Evolutionary conservation across 1,140 invertebrate species (phyloP).

Genomic region (Caerostris extrusa): DNA sequence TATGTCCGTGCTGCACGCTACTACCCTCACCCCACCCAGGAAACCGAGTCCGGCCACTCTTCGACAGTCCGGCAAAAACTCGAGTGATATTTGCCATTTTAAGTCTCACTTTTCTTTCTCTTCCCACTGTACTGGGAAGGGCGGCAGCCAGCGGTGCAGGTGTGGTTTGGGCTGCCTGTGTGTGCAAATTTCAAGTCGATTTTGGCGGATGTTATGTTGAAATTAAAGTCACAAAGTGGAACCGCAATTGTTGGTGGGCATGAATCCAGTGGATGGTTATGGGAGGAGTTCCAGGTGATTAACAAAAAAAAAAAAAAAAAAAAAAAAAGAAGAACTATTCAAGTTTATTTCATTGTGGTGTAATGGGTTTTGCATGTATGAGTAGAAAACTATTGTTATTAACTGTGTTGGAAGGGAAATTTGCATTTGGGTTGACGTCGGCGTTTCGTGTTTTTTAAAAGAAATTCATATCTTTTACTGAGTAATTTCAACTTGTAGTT

Average conservation of each 20-base stretch:
- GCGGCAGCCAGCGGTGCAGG: constrained; percentile 34
- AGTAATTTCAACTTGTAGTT: too few relatives aligned
- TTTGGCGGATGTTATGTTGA: constrained; percentile 1
- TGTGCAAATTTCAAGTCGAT: background rate
- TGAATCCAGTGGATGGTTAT: background rate
- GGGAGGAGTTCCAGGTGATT: background rate
- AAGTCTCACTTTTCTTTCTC: background rate
- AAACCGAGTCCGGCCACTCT: background rate
- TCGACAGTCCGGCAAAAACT: constrained; percentile 36
- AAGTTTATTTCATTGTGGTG: background rate
- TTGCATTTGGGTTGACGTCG: background rate
- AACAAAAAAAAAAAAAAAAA: background rate
- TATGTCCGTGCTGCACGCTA: constrained; percentile 43
- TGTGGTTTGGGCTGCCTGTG: background rate
- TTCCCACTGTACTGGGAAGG: background rate
- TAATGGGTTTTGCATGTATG: background rate
- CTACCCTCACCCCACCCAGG: constrained; percentile 57
- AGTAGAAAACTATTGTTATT: background rate
- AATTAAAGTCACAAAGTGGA: background rate
- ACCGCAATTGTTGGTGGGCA: background rate
- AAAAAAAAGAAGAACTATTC: too few relatives aligned
- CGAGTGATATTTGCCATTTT: background rate
- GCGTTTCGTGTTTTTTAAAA: background rate
- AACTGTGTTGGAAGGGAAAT: background rate
- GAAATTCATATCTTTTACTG: too few relatives aligned